A percentile compares a stretch with the other conserved stretches of the same genome.
Evolutionary conservation across 2,888 invertebrate species (phyloP).

Genomic region (Lepeophtheirus nordmannii): DNA sequence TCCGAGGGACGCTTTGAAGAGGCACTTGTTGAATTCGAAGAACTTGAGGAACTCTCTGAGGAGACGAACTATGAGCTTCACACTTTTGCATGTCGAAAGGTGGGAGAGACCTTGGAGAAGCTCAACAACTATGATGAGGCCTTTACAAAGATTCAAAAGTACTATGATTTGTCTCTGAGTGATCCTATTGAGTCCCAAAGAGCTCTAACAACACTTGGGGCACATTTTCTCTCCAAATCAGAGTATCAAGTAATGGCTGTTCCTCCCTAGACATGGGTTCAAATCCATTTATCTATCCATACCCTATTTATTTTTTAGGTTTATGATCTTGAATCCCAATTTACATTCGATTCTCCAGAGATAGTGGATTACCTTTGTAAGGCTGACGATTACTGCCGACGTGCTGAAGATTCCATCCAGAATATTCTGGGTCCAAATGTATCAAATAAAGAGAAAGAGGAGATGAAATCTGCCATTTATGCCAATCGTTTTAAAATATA

Average conservation of each 20-base stretch:
- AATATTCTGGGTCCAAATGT: not conserved
- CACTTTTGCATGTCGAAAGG: not conserved
- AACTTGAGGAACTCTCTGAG: not conserved
- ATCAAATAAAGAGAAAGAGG: not conserved
- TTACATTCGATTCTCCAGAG: not conserved
- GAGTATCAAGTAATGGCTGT: not conserved
- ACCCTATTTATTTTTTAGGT: not conserved
- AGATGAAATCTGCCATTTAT: not conserved
- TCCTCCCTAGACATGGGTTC: no score
- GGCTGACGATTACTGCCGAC: not conserved
- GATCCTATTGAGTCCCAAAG: not conserved
- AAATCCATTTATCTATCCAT: not conserved
- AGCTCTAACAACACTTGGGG: not conserved
- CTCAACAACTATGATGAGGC: not conserved
- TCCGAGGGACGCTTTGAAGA: slow-evolving; percentile 3
- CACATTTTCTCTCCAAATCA: not conserved
- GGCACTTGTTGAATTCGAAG: not conserved
- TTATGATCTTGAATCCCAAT: not conserved
- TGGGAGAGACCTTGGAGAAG: not conserved
- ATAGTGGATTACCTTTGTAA: not conserved
- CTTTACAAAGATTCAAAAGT: not conserved
- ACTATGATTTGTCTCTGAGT: not conserved
- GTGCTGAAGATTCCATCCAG: not conserved
- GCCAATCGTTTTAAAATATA: not conserved
- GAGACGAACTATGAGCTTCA: not conserved